Base-by-base conservation (phyloP, 2,888 invertebrate species). In the Campoplex capitator region DNA sequence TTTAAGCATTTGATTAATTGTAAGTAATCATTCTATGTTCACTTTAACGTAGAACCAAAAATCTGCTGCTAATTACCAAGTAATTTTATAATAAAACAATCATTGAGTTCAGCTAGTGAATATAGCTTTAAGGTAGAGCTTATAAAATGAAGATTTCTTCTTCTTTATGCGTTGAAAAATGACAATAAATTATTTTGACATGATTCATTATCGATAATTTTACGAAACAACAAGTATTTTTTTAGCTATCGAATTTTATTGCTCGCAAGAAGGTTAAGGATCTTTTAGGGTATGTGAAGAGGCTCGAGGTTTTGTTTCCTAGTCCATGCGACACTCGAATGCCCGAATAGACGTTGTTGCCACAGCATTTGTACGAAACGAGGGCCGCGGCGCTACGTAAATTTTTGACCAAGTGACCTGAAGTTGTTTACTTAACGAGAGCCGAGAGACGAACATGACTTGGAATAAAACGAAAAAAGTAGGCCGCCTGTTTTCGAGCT, bases 321-420 rank as follows among this genome's bases (percentile, higher is more conserved):
- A 75, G 75, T 76, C 75, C 75, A 75, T 79, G 56, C 84, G 79
- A 79, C 75, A 51, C 79, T 84, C 79, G 84, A 84, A 38, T 80
- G 79, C 81, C 65, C 67, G 38, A 81, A 65, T 81, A 84, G 58
- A 51, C 76, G 68, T 71, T 56, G 68, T 71, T 56, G 18, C 62
- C 62, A 11, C 45, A 2, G 45, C 45, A 45, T 45, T 11, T 11
- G 75, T 75, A 75, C 76, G 28, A 70, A 80, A 80, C 76, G 80
- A 51, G 16, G 68, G 56, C 74, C 75, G 45, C 58, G 48, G 38
- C 80, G 75, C 80, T 48, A 32, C 70, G 70, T 58, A 65, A 62
- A 70, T 62, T 73, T 67, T 65, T 67, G 54, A 32, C 62, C 80
- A 9, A 71, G 76, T 75, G 75, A 70, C 84, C 76, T 71, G 75